Conservation (phyloP, 2,113 vertebrate genomes). For the Ranitomeya variabilis region DNA sequence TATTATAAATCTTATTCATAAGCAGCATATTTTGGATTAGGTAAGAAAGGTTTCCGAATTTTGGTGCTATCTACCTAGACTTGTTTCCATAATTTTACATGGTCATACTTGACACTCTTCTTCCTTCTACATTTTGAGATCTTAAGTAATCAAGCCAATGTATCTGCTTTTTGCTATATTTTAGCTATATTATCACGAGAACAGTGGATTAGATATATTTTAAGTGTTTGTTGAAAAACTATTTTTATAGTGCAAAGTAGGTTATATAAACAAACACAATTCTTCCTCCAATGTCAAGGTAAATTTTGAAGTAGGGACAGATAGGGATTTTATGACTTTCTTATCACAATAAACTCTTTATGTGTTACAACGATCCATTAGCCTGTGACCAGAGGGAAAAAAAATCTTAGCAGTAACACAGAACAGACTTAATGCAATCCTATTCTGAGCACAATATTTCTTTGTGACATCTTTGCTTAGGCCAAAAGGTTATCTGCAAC, state of each 20-base stretch:
- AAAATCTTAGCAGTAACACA: constrained; percentile 2
- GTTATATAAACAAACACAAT: background rate
- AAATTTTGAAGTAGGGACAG: background rate
- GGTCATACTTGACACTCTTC: too few species aligned
- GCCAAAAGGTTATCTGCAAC: constrained; percentile 46
- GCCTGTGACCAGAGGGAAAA: background rate
- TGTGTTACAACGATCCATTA: constrained; percentile 38
- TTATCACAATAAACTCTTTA: constrained; percentile 45
- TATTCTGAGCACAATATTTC: constrained; percentile 40
- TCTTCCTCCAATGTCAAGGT: background rate
- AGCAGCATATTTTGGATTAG: too few species aligned
- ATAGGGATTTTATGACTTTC: constrained; percentile 44
- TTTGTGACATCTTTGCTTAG: constrained; percentile 35
- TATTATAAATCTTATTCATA: too few species aligned
- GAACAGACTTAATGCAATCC: constrained; percentile 36
- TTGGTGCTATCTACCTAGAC: too few species aligned
- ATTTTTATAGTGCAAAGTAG: background rate
- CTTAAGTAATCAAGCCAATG: background rate
- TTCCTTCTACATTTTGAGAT: background rate
- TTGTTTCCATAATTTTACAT: too few species aligned
- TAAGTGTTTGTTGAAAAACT: background rate
- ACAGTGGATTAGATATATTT: background rate
- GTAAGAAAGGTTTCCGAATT: too few species aligned
- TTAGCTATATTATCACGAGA: background rate
- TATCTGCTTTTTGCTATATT: background rate